Conservation (phyloP, 1,140 invertebrate genomes). For the Acromyrmex heyeri region DNA sequence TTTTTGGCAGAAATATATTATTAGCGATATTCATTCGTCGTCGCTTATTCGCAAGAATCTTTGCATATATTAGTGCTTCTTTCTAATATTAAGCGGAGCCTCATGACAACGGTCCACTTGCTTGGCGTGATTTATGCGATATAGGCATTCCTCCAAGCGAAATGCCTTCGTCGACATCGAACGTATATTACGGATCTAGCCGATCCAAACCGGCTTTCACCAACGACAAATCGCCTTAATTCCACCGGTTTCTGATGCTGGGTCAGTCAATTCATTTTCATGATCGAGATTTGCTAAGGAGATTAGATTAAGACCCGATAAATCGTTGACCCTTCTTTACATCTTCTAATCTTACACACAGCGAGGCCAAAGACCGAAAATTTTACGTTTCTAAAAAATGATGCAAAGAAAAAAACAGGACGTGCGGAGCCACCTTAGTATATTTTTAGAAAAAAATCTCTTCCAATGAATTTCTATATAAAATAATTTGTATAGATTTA, state of each 20-base stretch:
- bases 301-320: conserved; percentile 34
- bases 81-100: neutral
- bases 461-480: neutral
- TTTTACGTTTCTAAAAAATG: conserved; percentile 7
- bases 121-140: conserved; percentile 2
- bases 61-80: neutral
- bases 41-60: neutral
- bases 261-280: conserved; percentile 41
- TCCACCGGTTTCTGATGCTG: conserved; percentile 54
- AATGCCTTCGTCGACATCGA: conserved; percentile 42
- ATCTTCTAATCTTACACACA: neutral
- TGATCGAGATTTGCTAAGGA: conserved; percentile 21
- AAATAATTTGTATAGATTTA: conserved; percentile 7
- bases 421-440: neutral
- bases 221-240: conserved; percentile 58
- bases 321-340: neutral
- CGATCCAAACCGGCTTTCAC: conserved; percentile 70
- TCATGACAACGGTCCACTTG: neutral
- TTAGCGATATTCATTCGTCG: neutral
- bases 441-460: neutral
- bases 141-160: neutral
- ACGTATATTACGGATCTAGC: conserved; percentile 57
- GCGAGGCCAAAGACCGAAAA: neutral
- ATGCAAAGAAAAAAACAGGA: neutral
- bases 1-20: neutral